Evolutionary conservation across 1,140 invertebrate genomes (phyloP).

Genomic region (Melipona quadrifasciata): DNA sequence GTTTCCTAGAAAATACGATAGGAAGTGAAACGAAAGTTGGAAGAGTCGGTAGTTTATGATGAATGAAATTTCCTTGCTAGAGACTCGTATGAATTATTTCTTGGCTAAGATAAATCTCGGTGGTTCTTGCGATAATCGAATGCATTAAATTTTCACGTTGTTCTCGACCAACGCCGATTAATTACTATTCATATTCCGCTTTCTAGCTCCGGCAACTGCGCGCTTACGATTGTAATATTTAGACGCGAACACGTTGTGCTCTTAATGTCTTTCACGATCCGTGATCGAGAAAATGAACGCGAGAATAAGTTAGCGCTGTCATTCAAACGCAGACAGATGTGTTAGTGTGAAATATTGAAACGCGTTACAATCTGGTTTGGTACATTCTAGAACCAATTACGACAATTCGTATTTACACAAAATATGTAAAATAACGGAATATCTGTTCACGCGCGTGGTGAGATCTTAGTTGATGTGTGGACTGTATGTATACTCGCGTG

Average conservation of each 20-base stretch:
- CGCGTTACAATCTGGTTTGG: too few relatives aligned
- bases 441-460: too few relatives aligned
- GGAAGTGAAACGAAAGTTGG: background rate
- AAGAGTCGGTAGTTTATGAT: background rate
- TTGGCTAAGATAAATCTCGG: constrained; percentile 37
- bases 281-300: background rate
- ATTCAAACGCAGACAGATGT: background rate
- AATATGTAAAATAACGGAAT: background rate
- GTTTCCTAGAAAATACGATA: background rate
- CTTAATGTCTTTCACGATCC: constrained; percentile 48
- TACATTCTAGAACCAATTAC: background rate
- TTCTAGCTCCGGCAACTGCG: constrained; percentile 34
- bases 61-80: background rate
- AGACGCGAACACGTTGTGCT: constrained; percentile 42
- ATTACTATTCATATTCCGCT: constrained; percentile 68
- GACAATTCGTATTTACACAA: background rate
- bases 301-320: background rate
- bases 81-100: constrained; percentile 30
- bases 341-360: background rate
- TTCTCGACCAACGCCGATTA: constrained; percentile 56
- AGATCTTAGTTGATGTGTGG: too few relatives aligned
- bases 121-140: constrained; percentile 59
- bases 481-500: too few relatives aligned
- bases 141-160: constrained; percentile 65
- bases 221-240: constrained; percentile 57